Conservation (phyloP, 2,113 vertebrate species). For the Eonycteris spelaea region DNA sequence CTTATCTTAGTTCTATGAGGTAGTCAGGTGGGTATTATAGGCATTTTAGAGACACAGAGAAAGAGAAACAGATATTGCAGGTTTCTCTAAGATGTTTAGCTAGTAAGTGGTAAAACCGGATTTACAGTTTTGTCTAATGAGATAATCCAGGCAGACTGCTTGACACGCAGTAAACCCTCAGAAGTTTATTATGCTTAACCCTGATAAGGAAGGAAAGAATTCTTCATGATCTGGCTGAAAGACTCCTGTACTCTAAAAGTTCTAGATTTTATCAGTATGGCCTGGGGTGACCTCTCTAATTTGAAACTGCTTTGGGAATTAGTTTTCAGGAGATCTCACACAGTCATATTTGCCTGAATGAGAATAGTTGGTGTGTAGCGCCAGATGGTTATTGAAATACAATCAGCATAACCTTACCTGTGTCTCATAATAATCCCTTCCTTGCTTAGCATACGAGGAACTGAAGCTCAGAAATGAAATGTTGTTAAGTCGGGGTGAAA, state of each 20-base stretch:
- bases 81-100: not conserved
- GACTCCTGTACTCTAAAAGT: not conserved
- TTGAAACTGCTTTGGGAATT: not conserved
- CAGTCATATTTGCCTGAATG: not conserved
- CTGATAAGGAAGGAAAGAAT: slow-evolving; percentile 22
- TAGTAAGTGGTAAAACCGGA: not conserved
- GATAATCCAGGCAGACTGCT: not conserved
- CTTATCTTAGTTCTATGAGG: not conserved
- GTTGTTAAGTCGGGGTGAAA: not conserved
- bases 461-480: not conserved
- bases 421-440: not conserved
- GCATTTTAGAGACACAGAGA: not conserved
- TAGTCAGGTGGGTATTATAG: not conserved
- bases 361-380: not conserved
- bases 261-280: slow-evolving; percentile 49
- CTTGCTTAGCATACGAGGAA: not conserved
- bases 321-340: not conserved
- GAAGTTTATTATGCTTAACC: not conserved
- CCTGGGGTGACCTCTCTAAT: not conserved
- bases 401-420: not conserved
- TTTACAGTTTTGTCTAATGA: not conserved
- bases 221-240: not conserved
- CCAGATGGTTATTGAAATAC: not conserved
- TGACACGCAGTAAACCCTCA: not conserved
- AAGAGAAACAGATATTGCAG: not conserved